Evolutionary conservation across 2,797 vertebrate species (phyloP).

Genomic region (Tauraco hartlaubi): DNA sequence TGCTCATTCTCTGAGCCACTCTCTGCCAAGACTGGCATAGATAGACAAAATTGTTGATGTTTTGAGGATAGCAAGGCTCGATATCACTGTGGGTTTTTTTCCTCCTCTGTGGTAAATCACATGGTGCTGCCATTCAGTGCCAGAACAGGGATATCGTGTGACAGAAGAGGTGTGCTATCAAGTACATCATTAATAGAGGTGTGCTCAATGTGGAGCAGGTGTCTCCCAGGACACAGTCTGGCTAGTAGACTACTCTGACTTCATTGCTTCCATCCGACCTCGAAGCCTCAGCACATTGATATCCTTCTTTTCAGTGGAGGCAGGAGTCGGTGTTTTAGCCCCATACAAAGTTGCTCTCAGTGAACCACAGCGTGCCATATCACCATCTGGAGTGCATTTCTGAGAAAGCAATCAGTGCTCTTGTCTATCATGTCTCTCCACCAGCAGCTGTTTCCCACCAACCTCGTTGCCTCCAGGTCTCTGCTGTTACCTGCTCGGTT

Average conservation of each 20-base stretch:
- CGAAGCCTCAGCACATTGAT: background rate
- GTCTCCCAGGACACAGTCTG: background rate
- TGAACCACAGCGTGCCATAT: background rate
- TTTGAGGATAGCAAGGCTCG: background rate
- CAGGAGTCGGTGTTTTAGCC: background rate
- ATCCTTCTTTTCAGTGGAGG: background rate
- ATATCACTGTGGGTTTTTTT: rapidly evolving
- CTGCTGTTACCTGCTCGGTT: background rate
- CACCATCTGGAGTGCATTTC: background rate
- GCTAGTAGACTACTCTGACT: background rate
- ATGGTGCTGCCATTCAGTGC: background rate
- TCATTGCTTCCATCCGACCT: background rate
- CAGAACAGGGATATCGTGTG: rapidly evolving
- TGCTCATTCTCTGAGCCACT: background rate
- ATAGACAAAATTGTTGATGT: background rate
- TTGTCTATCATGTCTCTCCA: background rate
- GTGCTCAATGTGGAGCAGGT: background rate
- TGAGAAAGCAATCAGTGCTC: background rate
- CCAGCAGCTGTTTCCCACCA: slow-evolving; percentile 9
- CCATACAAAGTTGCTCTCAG: background rate
- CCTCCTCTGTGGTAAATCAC: background rate
- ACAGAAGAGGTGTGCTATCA: background rate
- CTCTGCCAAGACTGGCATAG: background rate
- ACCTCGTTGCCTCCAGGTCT: background rate
- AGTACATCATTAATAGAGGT: background rate